Evolutionary conservation across 1,140 invertebrate species (phyloP), one percentile per base, ranked within the genome.

Genomic region (Cyrtorhinus lividipennis): DNA sequence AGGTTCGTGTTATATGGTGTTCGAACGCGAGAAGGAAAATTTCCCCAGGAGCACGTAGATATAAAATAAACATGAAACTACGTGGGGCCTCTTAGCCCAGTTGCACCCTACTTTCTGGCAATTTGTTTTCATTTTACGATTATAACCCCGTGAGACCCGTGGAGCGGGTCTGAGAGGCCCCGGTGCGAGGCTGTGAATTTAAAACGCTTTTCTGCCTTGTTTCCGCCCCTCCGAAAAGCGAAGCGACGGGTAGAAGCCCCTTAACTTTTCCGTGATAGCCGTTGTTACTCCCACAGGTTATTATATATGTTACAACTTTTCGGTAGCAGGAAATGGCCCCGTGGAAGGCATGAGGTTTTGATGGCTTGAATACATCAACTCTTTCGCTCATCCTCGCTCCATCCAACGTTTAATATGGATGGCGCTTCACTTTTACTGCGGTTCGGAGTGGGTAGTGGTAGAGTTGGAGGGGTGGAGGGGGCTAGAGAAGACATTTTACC

Each of bases 61-160:
- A 63, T 63, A 63, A 63, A 63, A 63, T 63, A 63, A 63, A 63
- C 62, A 63, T 63, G 62, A 48, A 48, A 30, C 12, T 3, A 46
- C 44, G 62, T 24, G 24, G 24, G 24, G 45, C 24, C 30, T 38
- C 30, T 38, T 15, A 15, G 5, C 30, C 30, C 30, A 5, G 5
- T 38, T 38, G 62, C 38, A n/a, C 45, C 24, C 62, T 23, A 18
- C 53, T 18, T 30, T 22, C 22, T 15, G 38, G 57, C 57, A 63
- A 59, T 63, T 63, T 63, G 53, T 63, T 63, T 63, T 59, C 57
- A 59, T 63, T 63, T 59, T 63, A 59, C 62, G 57, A 63, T 59
- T 63, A 63, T 63, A 63, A 59, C 62, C 48, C n/a, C n/a, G 25
- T 12, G 15, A n/a, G 20, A 25, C 56, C 56, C 62, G 25, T 24